Evolutionary conservation across 2,888 invertebrate species (phyloP).

Genomic region (Lycaena phlaeas): DNA sequence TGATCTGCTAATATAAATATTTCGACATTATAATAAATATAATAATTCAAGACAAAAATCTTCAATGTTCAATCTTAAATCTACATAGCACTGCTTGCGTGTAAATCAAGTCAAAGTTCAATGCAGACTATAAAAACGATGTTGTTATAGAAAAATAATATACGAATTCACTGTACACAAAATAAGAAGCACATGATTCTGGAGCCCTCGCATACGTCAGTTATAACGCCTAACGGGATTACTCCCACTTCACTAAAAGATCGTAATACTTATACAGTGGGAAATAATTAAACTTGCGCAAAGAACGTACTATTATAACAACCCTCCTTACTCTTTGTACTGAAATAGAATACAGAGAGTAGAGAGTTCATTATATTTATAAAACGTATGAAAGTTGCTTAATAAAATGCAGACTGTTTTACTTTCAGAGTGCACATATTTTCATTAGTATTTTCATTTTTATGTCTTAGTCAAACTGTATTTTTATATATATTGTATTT

Average conservation of each 20-base stretch:
- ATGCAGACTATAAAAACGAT: no score
- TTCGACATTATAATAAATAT: no score
- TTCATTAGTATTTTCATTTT: constrained; percentile 9
- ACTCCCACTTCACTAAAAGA: neutral
- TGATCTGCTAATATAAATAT: no score
- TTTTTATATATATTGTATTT: no score
- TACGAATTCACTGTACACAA: no score
- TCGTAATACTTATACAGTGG: neutral
- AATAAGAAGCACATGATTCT: no score
- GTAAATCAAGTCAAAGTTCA: no score
- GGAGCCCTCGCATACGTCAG: neutral
- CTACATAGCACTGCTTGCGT: no score
- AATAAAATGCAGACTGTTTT: constrained; percentile 20
- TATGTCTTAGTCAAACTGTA: neutral
- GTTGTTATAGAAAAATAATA: no score
- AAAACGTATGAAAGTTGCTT: constrained; percentile 20
- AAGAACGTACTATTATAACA: constrained; percentile 8
- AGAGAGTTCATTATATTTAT: constrained; percentile 20
- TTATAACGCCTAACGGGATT: neutral
- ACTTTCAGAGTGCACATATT: constrained; percentile 17
- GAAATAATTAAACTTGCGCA: constrained; percentile 7
- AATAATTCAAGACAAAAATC: no score
- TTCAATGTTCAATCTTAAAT: no score
- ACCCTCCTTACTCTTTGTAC: constrained; percentile 12
- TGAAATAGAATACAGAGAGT: constrained; percentile 19